These are phyloP conservation scores for Brenthis daphne DNA, from an alignment of 2,888 invertebrate species.

Conservation along the genomic window DNA sequence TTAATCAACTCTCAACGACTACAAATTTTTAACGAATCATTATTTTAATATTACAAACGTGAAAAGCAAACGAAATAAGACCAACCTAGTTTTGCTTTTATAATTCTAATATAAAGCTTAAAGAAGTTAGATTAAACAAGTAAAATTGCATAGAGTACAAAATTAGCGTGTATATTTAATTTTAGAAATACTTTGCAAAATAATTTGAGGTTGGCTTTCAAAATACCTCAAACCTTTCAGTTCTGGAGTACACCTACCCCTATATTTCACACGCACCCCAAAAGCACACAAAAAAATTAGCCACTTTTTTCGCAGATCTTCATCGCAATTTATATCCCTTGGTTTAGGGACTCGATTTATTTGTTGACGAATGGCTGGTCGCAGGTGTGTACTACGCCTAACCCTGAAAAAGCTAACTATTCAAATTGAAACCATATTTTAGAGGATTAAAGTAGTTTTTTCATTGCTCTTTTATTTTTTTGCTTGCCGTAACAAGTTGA, in stretches of 20 bases:
- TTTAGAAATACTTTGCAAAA: neutral
- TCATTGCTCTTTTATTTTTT: neutral
- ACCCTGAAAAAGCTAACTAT: neutral
- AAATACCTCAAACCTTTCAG: neutral
- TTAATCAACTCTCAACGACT: no score
- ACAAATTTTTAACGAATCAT: no score
- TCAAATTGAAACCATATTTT: neutral
- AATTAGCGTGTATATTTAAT: neutral
- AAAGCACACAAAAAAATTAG: conserved; percentile 30
- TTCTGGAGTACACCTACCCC: neutral
- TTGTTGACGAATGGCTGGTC: conserved; percentile 41
- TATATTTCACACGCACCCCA: conserved; percentile 16
- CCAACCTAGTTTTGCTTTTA: no score
- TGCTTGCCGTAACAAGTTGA: conserved; percentile 42
- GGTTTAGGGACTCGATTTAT: conserved; percentile 41
- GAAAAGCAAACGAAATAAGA: no score
- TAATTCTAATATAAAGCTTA: no score
- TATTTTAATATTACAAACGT: no score
- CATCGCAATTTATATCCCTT: conserved; percentile 44
- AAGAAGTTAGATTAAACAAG: no score
- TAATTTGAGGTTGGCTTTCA: neutral
- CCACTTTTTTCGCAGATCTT: conserved; percentile 42
- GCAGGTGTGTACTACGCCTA: conserved; percentile 37
- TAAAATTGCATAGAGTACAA: neutral
- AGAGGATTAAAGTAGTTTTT: conserved; percentile 9